Evolutionary conservation across 2,888 invertebrate species (phyloP).

Genomic region (Halictus quadricinctus): DNA sequence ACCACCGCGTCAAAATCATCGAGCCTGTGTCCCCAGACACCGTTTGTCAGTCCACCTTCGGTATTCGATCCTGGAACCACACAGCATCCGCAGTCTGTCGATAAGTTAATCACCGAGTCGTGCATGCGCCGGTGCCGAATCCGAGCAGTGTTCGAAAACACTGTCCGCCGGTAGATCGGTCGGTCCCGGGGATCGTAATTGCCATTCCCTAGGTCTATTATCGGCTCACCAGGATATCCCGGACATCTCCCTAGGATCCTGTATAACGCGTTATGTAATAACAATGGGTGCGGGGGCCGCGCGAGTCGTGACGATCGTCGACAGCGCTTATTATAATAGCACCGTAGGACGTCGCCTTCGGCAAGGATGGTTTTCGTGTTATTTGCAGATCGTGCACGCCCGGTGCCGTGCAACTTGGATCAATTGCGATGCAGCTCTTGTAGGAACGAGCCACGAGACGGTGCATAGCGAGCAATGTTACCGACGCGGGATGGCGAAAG

Average conservation of each 20-base stretch:
- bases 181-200: slow-evolving; percentile 8
- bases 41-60: neutral
- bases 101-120: slow-evolving; percentile 1
- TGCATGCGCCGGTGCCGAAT: slow-evolving; percentile 5
- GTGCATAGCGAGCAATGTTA: slow-evolving; percentile 53
- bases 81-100: neutral
- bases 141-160: neutral
- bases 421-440: slow-evolving; percentile 76
- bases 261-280: slow-evolving; percentile 45
- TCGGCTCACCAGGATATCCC: slow-evolving; percentile 22
- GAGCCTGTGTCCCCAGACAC: neutral
- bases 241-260: neutral
- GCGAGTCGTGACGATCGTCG: slow-evolving; percentile 45
- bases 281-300: slow-evolving; percentile 26
- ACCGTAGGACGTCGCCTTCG: slow-evolving; percentile 57
- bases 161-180: neutral
- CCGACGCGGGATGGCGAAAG: slow-evolving; percentile 11
- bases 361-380: slow-evolving; percentile 71
- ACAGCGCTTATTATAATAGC: slow-evolving; percentile 55
- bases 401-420: slow-evolving; percentile 66
- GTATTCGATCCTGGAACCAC: neutral
- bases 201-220: slow-evolving; percentile 13
- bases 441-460: slow-evolving; percentile 54
- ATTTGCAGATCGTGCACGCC: slow-evolving; percentile 76
- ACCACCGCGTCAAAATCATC: neutral